Evolutionary conservation across 2,113 vertebrate species (phyloP).

Genomic region (Columbina picui): DNA sequence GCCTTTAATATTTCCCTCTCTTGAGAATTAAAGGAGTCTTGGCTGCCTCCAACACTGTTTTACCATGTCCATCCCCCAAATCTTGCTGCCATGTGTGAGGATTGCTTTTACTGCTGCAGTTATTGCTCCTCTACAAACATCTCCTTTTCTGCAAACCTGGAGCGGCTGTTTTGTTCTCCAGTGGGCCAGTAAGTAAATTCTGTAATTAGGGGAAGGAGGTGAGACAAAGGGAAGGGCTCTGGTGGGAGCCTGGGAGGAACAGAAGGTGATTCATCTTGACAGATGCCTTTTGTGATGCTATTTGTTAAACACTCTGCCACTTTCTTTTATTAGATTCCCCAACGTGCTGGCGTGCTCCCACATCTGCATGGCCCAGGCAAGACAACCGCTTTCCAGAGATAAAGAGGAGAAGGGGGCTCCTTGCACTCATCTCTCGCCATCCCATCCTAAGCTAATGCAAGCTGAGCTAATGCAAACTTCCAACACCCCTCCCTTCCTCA

Average conservation of each 20-base stretch:
- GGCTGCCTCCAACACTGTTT: background rate
- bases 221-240: slow-evolving; percentile 43
- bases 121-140: background rate
- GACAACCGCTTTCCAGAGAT: background rate
- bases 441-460: no score
- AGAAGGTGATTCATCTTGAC: slow-evolving; percentile 66
- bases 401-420: background rate
- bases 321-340: slow-evolving; percentile 37
- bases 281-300: slow-evolving; percentile 69
- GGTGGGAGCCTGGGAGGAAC: slow-evolving; percentile 39
- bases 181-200: slow-evolving; percentile 13
- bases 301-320: slow-evolving; percentile 57
- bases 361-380: background rate
- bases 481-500: background rate
- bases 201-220: slow-evolving; percentile 35
- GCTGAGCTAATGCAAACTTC: background rate
- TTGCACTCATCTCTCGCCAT: background rate
- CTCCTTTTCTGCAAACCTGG: background rate
- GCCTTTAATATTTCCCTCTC: background rate
- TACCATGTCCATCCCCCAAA: background rate
- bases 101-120: background rate
- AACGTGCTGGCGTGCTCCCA: background rate
- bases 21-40: background rate
- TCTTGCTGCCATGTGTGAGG: background rate
- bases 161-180: slow-evolving; percentile 24